Base-by-base conservation (phyloP, 2,797 vertebrate species). In the Hyperoplus lanceolatus region DNA sequence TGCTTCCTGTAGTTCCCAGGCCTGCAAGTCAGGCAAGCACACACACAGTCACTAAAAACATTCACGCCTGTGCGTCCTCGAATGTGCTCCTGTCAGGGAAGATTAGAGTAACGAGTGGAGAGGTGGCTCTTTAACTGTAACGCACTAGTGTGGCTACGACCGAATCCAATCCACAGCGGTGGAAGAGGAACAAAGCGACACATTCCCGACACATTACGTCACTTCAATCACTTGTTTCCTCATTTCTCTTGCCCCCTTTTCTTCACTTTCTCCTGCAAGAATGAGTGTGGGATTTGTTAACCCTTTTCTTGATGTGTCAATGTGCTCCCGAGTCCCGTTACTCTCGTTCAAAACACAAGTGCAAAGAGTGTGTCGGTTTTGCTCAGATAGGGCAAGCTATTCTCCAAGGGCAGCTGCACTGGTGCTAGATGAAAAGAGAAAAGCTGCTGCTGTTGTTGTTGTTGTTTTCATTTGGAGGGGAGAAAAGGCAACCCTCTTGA, bases 381-480 rank as follows among this genome's bases (percentile, higher is more conserved):
- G 67, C 70, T 80, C 70, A 58, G 70, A 91, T 85, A 56, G 75
- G 79, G 73, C 84, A 84, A 71, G 56, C 78, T 87, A 87, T 87
- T 93, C 91, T 87, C 84, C 71, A 82, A 84, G 79, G 90, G 80
- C 81, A 83, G 84, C 81, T 54, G 53, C 79, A 55, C 71, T 14
- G 72, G 84, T 75, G 77, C 53, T 73, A 73, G 77, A 84, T 84
- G 83, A 91, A 81, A 88, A 65, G 77, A 79, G 72, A 76, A 90
- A 72, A 70, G 75, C 72, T 62, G 71, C 6, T 79, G 66, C 45
- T 70, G 53, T 49, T 87, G 62, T 46, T 83, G 59, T 74, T 73
- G 45, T 80, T 81, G 29, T 48, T 53, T 49, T 75, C 49, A 63
- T 80, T 39, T 67, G 16, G 43, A 62, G 45, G 14, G 69, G 46